These are phyloP conservation scores for Ispidina picta DNA, from an alignment of 2,797 vertebrate species.

Conservation along the genomic window DNA sequence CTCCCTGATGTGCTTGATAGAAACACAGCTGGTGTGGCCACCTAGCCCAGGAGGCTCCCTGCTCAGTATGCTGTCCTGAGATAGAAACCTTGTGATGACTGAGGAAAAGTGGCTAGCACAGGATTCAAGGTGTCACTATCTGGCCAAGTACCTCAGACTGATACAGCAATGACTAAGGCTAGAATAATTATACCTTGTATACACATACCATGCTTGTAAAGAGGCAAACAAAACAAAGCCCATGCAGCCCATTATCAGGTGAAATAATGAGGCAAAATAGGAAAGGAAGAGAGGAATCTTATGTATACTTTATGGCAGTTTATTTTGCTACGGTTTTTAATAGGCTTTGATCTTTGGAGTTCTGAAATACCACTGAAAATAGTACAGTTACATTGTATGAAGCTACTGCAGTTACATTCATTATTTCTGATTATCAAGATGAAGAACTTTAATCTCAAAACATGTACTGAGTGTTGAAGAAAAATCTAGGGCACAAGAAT, in stretches of 20 bases:
- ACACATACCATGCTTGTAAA: background rate
- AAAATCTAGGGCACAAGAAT: conserved; percentile 57
- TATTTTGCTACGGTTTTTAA: background rate
- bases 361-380: background rate
- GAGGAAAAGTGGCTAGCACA: background rate
- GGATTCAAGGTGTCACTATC: background rate
- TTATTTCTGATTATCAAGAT: conserved; percentile 32
- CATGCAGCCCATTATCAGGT: background rate
- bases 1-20: background rate
- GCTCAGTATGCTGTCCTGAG: background rate
- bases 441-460: conserved; percentile 1
- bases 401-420: conserved; percentile 1
- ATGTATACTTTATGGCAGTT: background rate
- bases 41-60: background rate
- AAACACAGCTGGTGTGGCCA: background rate
- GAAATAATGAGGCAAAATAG: background rate
- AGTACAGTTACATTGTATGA: background rate
- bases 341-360: background rate
- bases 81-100: background rate
- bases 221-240: background rate
- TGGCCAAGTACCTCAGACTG: background rate
- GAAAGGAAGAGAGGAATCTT: background rate
- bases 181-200: background rate
- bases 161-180: fast-evolving
- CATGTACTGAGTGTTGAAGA: background rate